A percentile compares a stretch with the other conserved stretches of the same genome.
Evolutionary conservation across 2,888 invertebrate genomes (phyloP).

Genomic region (Exocentrus adspersus): DNA sequence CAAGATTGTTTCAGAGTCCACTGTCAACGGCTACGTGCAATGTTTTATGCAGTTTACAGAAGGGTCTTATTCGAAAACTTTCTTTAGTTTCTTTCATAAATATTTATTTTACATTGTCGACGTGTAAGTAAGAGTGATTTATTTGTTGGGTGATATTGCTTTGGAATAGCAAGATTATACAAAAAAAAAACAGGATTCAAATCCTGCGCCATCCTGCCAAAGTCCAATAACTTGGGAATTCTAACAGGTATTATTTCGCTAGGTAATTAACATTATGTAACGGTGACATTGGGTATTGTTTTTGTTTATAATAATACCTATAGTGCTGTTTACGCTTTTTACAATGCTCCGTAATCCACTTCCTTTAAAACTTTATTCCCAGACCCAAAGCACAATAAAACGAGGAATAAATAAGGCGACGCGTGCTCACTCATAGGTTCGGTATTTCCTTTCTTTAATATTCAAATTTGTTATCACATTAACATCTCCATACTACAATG

Average conservation of each 20-base stretch:
- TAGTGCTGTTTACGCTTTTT: slow-evolving; percentile 17
- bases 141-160: not conserved
- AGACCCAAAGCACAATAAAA: not conserved
- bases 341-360: slow-evolving; percentile 6
- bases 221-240: not conserved
- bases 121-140: slow-evolving; percentile 9
- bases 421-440: not conserved
- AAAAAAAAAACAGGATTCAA: not conserved
- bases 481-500: not conserved
- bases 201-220: not conserved
- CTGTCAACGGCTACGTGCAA: slow-evolving; percentile 10
- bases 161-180: too few species aligned
- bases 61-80: not conserved
- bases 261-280: slow-evolving; percentile 13
- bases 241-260: too few species aligned
- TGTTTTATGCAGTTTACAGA: slow-evolving; percentile 11
- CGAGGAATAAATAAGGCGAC: not conserved
- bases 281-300: slow-evolving; percentile 15
- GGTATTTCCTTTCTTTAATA: not conserved
- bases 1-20: slow-evolving; percentile 18
- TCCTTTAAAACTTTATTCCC: slow-evolving; percentile 17
- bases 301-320: not conserved
- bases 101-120: slow-evolving; percentile 8
- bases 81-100: slow-evolving; percentile 17
- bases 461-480: too few species aligned